phyloP scores from a whole-genome alignment of 2,113 vertebrate genomes.

The Cyprinus carpio region DNA sequence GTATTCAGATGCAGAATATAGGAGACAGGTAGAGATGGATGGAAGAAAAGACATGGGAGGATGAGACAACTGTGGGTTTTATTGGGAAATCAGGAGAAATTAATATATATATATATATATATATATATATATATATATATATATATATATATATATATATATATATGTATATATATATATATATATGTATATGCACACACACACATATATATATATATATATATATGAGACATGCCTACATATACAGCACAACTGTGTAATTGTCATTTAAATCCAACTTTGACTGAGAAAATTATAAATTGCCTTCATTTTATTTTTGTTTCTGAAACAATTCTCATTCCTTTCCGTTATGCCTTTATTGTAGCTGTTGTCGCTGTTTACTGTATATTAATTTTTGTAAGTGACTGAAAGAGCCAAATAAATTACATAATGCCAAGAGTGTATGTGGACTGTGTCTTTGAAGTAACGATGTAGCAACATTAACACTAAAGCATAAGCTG shows the following conservation, averaged over 20 bases:
- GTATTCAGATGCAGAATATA: constrained; percentile 93
- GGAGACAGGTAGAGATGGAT: constrained; percentile 71
- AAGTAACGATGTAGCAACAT: neutral
- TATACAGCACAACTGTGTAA: neutral
- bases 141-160: constrained; percentile 43
- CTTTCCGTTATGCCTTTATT: constrained; percentile 21
- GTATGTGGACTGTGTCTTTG: neutral
- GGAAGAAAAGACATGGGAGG: neutral
- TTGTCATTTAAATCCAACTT: constrained; percentile 2
- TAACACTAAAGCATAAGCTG: neutral
- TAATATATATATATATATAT: constrained; percentile 34
- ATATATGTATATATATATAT: constrained; percentile 35
- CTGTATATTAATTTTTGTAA: constrained; percentile 41
- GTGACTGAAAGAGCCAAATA: constrained; percentile 37
- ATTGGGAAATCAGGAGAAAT: neutral
- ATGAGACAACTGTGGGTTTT: neutral
- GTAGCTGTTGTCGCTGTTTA: constrained; percentile 30
- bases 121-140: constrained; percentile 36
- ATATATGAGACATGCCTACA: constrained; percentile 34
- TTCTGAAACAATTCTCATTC: neutral
- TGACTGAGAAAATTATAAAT: constrained; percentile 18
- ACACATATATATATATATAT: constrained; percentile 10
- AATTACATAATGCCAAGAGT: constrained; percentile 25
- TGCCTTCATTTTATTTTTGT: constrained; percentile 29
- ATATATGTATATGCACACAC: too few relatives aligned